A percentile compares a stretch with the other conserved stretches of the same genome.
Conservation (phyloP, 2,888 invertebrate species). For the Gymnocheta viridis region DNA sequence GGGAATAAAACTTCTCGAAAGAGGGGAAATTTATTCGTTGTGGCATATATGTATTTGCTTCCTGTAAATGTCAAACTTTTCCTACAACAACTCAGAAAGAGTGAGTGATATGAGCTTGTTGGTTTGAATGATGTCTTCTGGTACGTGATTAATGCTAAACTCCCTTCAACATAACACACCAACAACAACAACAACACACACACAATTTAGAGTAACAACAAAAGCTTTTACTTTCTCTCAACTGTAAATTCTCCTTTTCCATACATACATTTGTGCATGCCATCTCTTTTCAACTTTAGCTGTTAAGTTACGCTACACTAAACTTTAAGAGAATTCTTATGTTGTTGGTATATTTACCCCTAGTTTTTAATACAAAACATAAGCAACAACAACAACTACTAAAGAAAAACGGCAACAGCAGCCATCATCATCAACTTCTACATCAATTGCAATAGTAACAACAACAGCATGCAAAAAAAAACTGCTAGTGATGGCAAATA, state of each 20-base stretch:
- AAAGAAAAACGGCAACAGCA: constrained; percentile 7
- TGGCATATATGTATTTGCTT: neutral
- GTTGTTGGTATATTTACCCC: constrained; percentile 47
- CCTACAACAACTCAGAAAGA: constrained; percentile 45
- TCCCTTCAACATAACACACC: constrained; percentile 60
- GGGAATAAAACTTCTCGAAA: constrained; percentile 33
- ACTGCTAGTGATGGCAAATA: constrained; percentile 56
- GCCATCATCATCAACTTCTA: constrained; percentile 51
- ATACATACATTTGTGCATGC: neutral
- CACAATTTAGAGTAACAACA: constrained; percentile 14
- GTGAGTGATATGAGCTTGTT: constrained; percentile 53
- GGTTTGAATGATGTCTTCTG: constrained; percentile 28
- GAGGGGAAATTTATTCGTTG: constrained; percentile 66
- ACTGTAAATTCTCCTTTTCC: constrained; percentile 30
- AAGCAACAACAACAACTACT: neutral
- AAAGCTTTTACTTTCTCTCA: constrained; percentile 64
- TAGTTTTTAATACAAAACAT: constrained; percentile 26
- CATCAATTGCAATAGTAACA: constrained; percentile 10
- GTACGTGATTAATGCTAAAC: constrained; percentile 61
- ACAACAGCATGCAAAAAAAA: constrained; percentile 16
- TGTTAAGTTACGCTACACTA: neutral
- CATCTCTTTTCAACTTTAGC: constrained; percentile 53
- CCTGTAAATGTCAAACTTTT: constrained; percentile 56
- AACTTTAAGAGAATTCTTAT: constrained; percentile 47
- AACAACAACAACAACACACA: constrained; percentile 4